Conservation (phyloP, 2,113 vertebrate genomes). For the Alces alces region DNA sequence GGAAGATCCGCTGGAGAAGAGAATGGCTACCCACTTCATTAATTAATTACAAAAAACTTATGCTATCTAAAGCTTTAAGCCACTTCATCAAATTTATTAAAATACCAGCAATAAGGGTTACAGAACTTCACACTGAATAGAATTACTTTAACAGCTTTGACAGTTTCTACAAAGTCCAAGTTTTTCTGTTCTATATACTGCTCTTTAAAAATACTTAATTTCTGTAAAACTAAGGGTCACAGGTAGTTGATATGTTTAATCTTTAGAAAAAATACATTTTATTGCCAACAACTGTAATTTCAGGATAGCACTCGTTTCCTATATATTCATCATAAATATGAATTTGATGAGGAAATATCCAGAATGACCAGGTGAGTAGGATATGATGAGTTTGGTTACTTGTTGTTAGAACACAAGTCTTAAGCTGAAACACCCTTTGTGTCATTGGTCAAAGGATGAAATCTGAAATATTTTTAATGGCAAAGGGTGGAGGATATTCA, state of each 20-base stretch:
- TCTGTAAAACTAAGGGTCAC: neutral
- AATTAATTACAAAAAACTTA: neutral
- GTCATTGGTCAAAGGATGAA: neutral
- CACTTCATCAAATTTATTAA: neutral
- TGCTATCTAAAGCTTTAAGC: neutral
- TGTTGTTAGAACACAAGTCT: neutral
- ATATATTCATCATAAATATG: neutral
- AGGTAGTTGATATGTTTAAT: neutral
- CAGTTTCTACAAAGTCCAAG: neutral
- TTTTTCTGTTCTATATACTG: neutral
- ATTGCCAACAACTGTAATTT: neutral
- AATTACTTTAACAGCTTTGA: neutral
- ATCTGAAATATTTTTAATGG: constrained; percentile 7
- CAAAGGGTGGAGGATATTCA: neutral
- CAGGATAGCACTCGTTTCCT: neutral
- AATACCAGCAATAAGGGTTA: neutral
- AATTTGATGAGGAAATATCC: neutral
- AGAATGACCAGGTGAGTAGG: neutral
- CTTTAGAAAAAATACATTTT: neutral
- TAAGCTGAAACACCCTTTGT: neutral
- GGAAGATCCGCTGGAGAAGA: neutral
- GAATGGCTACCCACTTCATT: neutral
- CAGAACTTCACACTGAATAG: neutral
- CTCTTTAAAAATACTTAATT: neutral
- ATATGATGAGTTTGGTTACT: neutral